Percentiles rank a stretch among this genome's conserved stretches.
These are phyloP conservation scores for Dasysyrphus tricinctus DNA, from an alignment of 2,888 invertebrate genomes.

Conservation along the genomic window DNA sequence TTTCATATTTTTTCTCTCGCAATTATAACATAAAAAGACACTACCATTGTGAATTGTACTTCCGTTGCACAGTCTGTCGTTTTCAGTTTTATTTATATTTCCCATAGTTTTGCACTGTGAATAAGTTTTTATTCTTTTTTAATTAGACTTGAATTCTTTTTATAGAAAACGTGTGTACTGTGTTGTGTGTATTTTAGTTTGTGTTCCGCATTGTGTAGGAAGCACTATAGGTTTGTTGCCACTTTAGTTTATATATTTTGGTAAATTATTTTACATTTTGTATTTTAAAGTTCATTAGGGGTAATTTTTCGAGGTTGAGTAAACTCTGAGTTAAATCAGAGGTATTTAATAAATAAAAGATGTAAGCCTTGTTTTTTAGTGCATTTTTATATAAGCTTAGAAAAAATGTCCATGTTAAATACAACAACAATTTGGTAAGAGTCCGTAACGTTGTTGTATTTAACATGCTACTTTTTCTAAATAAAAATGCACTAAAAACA, in stretches of 20 bases:
- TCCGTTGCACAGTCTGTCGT: background rate
- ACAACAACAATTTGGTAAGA: too few species aligned
- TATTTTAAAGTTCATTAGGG: too few species aligned
- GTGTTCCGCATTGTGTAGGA: conserved; percentile 14
- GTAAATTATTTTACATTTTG: background rate
- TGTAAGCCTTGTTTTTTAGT: too few species aligned
- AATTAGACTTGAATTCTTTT: conserved; percentile 17
- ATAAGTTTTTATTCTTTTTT: background rate
- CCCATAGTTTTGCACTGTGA: conserved; percentile 2
- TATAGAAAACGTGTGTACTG: background rate
- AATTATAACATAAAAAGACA: conserved; percentile 14
- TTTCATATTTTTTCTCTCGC: conserved; percentile 16
- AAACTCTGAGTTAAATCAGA: too few species aligned
- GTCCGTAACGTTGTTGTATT: too few species aligned
- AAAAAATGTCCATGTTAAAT: too few species aligned
- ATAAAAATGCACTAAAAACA: too few species aligned
- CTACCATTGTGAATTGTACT: conserved; percentile 14
- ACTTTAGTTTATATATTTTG: background rate
- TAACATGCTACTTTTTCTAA: too few species aligned
- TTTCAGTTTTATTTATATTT: conserved; percentile 17
- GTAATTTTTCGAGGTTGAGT: too few species aligned
- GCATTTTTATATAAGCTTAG: too few species aligned
- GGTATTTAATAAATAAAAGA: too few species aligned
- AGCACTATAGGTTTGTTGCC: background rate
- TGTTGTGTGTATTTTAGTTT: background rate